Evolutionary conservation across 2,888 invertebrate genomes (phyloP).

Genomic region (Dolichomitus sp.): DNA sequence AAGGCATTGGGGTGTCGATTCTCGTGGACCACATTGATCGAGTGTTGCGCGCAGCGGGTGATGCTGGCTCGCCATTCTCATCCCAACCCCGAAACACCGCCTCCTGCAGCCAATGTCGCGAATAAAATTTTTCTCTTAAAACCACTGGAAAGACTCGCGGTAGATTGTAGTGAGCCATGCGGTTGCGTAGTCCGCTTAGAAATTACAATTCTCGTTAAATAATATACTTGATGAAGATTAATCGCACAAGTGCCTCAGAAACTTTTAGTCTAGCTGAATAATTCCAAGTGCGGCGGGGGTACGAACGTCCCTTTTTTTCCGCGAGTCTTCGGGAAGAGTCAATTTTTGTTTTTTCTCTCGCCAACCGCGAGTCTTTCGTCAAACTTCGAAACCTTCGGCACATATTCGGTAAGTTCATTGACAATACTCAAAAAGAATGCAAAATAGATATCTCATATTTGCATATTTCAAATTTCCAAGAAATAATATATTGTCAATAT

Average conservation of each 20-base stretch:
- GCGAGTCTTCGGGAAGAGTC: constrained; percentile 37
- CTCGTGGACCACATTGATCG: constrained; percentile 80
- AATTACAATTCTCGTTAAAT: constrained; percentile 67
- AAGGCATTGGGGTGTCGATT: constrained; percentile 71
- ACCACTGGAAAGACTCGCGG: constrained; percentile 34
- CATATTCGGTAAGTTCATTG: constrained; percentile 13
- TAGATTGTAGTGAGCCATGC: constrained; percentile 73
- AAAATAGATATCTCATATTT: neutral
- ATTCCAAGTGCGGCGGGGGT: constrained; percentile 28
- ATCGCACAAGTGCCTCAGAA: constrained; percentile 74
- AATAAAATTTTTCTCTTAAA: constrained; percentile 68
- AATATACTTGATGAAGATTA: constrained; percentile 67
- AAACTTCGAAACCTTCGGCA: neutral
- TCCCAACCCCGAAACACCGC: constrained; percentile 76
- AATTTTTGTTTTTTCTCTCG: constrained; percentile 21
- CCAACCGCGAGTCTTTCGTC: constrained; percentile 30
- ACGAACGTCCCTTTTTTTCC: neutral
- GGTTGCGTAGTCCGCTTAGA: constrained; percentile 74
- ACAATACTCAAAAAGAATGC: no score
- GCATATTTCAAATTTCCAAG: no score
- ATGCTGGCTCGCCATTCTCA: constrained; percentile 75
- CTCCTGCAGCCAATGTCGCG: constrained; percentile 80
- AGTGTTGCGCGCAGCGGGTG: constrained; percentile 77
- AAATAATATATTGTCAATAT: neutral
- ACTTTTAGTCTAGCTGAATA: constrained; percentile 60